Evolutionary conservation across 92 coral and sea anemone genomes (phyloP), one percentile per base, ranked within the genome.

Genomic region (Palythoa heliodiscus): DNA sequence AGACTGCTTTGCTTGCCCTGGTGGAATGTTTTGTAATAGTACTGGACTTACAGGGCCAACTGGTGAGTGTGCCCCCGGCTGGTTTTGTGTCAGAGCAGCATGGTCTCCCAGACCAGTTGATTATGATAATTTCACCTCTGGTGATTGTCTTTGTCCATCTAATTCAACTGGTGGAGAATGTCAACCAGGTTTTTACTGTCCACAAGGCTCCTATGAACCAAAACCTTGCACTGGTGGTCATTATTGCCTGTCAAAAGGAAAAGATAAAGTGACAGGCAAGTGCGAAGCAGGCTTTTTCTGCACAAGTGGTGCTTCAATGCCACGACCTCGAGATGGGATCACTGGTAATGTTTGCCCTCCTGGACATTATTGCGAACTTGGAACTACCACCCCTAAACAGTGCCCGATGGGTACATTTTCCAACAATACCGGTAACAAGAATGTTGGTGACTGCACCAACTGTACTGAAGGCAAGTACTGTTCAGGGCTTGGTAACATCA

Each of bases 151-250:
- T 6, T 96, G 99, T 48, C 99, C 99, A 11, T 89, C 95, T 17
- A 87, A 87, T 72, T 93, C 98, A 16, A 96, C 99, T 25, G 99
- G 99, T 37, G 99, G 99, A 35, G 97, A 96, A 75, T 96, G 99
- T 79, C 98, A 95, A 29, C 93, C 95, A 50, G 99, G 99, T 29
- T 93, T 94, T 67, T 96, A 77, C 91, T 96, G 99, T 40, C 98
- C 98, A 2, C 88, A 75, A 76, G 99, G 98, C 52, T 94, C 98
- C 10, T 86, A 82, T 78, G 93, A 88, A 53, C 99, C 99, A 52
- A 91, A 76, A 37, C 73, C 94, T 9, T 96, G 99, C 71, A 84
- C 89, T 55, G 99, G 99, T 38, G 99, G 99, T 25, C 72, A 84
- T 64, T 96, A 89, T 72, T 96, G 99, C 83, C 91, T 75, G 71